Base-by-base conservation (phyloP, 1,140 invertebrate species). In the roundworm (Caenorhabditis elegans) region DNA sequence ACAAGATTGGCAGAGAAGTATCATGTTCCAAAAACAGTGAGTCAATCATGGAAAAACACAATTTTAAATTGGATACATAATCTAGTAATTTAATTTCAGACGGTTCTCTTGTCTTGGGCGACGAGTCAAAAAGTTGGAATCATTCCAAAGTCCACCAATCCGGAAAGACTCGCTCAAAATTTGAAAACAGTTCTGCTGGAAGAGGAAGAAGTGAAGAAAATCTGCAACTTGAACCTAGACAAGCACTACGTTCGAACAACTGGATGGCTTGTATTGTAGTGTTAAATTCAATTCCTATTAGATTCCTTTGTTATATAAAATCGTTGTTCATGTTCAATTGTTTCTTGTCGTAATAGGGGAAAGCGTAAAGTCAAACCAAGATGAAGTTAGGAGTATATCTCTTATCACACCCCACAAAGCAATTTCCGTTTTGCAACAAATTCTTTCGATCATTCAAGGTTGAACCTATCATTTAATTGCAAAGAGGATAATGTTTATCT, bases 141-240 rank as follows among this genome's bases (percentile, higher is more conserved):
- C 34, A 82, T 87, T 26, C 87, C 87, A n/a, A 88, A 87, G 51
- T 88, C 87, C n/a, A 47, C 80, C 4, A 85, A 86, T 76, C 87
- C 87, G 8, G 78, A 82, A 22, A 26, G 87, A 19, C 85, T 87
- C 36, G 17, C 53, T 28, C 26, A 53, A 13, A 87, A 87, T 51
- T 53, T 86, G 28, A 84, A 85, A 22, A 60, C 53, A 31, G 15
- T 60, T 34, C 28, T 5, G n/a, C 19, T 60, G 53, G 53, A 60
- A 34, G 26, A 31, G 15, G 28, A 34, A 17, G 53, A 60, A 31
- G 13, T 60, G 10, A 4, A 1, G 0, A 60, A 34, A 22, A 34
- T 60, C 10, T 60, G 26, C 28, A 6, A 60, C 10, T 17, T 60
- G 53, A 60, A 60, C 34, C 8, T 60, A 17, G n/a, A 60, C 34